A percentile compares a stretch with the other conserved stretches of the same genome.
These are phyloP conservation scores for Mylabris phalerata DNA, from an alignment of 1,140 invertebrate species.

Conservation along the genomic window DNA sequence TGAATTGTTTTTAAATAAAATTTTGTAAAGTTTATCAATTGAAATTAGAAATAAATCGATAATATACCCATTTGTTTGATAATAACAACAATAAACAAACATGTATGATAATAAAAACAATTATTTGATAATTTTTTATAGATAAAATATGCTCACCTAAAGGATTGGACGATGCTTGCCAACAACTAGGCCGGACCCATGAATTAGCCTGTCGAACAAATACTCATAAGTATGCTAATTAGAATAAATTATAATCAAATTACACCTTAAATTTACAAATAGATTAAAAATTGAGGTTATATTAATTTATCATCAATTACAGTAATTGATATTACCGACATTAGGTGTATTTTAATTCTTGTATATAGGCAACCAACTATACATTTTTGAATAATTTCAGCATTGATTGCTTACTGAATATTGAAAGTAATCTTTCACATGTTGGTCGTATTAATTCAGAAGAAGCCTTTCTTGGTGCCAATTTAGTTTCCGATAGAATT, in stretches of 20 bases:
- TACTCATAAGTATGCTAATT: not conserved
- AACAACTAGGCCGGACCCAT: slow-evolving; percentile 12
- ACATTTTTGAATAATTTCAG: slow-evolving; percentile 18
- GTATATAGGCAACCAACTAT: not conserved
- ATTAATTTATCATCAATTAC: too few species aligned
- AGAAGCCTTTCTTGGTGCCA: slow-evolving; percentile 24
- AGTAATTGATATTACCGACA: too few species aligned
- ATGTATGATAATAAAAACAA: too few species aligned
- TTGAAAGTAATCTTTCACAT: slow-evolving; percentile 17
- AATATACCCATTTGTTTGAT: too few species aligned
- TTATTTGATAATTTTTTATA: too few species aligned
- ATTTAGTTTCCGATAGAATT: slow-evolving; percentile 14
- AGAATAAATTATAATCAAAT: not conserved
- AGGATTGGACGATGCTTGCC: slow-evolving; percentile 9
- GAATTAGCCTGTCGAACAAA: not conserved
- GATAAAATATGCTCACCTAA: too few species aligned
- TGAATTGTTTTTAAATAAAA: too few species aligned
- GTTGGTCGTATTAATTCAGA: slow-evolving; percentile 24
- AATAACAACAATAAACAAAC: too few species aligned
- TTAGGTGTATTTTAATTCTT: too few species aligned
- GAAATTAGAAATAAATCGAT: too few species aligned
- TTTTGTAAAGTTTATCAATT: too few species aligned
- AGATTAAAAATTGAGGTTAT: not conserved
- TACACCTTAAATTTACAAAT: not conserved
- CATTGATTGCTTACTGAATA: slow-evolving; percentile 27